Percentiles rank a stretch among this genome's conserved stretches.
phyloP scores from a whole-genome alignment of 2,113 vertebrate species.

The Pogonocichla stellata region DNA sequence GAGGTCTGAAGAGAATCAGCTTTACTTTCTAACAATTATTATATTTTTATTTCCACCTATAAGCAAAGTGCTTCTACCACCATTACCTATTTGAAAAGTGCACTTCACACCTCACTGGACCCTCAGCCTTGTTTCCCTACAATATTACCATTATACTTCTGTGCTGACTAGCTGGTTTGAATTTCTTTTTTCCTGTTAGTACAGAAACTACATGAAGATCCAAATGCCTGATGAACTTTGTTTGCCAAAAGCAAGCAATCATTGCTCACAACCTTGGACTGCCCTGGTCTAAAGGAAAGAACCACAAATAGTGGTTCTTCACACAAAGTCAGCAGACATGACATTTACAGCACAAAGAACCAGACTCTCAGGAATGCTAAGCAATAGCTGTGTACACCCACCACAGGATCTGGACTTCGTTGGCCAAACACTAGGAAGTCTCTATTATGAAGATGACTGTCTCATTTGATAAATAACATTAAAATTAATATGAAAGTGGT shows the following conservation, averaged over 20 bases:
- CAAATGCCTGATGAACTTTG: neutral
- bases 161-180: neutral
- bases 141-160: neutral
- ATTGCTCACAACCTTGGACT: neutral
- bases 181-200: neutral
- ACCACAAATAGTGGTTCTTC: neutral
- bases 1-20: neutral
- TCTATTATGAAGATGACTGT: neutral
- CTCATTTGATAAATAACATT: neutral
- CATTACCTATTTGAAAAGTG: neutral
- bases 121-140: neutral
- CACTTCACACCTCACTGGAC: neutral
- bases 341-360: neutral
- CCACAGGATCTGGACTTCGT: neutral
- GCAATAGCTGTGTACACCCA: neutral
- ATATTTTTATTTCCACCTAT: neutral
- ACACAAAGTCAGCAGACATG: neutral
- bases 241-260: neutral
- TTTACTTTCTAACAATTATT: neutral
- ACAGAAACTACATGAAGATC: neutral
- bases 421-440: neutral
- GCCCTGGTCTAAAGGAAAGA: neutral
- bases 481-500: neutral
- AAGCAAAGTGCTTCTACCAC: neutral
- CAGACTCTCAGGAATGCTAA: neutral